Evolutionary conservation across 2,888 invertebrate species (phyloP), one percentile per base, ranked within the genome.

Genomic region (Salticus scenicus): DNA sequence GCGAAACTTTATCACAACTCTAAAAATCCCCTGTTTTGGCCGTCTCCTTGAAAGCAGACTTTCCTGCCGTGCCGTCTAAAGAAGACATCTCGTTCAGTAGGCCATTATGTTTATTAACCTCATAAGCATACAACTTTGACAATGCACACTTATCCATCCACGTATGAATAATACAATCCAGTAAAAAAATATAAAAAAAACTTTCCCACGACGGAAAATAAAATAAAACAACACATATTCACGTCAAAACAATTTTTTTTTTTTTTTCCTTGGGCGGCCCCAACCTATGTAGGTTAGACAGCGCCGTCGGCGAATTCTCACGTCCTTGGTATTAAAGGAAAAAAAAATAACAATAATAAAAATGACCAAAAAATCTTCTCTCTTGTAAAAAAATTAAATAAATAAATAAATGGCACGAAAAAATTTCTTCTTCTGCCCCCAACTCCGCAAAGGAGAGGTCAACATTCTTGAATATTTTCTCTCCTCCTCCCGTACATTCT

Each of bases 271-370:
- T 31, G 41, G 63, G 81, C 75, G 47, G 70, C 83, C 83, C 67
- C 51, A 83, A 83, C 83, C 71, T 83, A 77, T 73, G 83, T 83
- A 73, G 83, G 77, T 77, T 83, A 83, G 77, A 83, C 72, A 73
- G 17, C 70, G 74, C 78, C 84, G 73, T 64, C 74, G 84, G 84
- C 84, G 73, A 78, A 78, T 84, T 84, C 84, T 79, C 84, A 84
- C 83, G 83, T 84, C 84, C 84, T 84, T 84, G 73, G 73, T 83
- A 77, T 47, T 83, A 33, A 75, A 73, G 20, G 70, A 67, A 33
- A n/a, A 24, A 42, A 37, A 73, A 69, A 17, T 76, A 31, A 37
- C 72, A 75, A 42, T 20, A 57, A 73, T 17, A 73, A 69, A 71
- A 70, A 41, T 10, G 17, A 8, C 5, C 20, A 73, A 76, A 76